These are phyloP conservation scores for Genyomyrus donnyi DNA, from an alignment of 2,113 vertebrate genomes.

Conservation along the genomic window DNA sequence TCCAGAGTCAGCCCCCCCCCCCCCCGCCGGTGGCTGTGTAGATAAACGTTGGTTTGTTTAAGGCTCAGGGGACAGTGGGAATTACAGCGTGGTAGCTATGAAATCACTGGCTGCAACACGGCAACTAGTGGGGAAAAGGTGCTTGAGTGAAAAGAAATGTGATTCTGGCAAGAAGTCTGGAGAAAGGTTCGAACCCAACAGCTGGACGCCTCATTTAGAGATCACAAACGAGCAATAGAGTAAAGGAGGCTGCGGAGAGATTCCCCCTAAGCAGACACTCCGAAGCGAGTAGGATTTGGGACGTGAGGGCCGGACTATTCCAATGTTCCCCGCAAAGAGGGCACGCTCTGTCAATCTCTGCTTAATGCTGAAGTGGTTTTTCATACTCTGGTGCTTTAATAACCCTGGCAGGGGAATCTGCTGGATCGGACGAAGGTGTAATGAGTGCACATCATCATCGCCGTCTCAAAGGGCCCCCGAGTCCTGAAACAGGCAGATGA, in stretches of 20 bases:
- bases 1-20: neutral
- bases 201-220: neutral
- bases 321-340: neutral
- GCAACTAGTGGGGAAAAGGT: neutral
- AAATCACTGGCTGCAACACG: neutral
- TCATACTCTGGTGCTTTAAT: neutral
- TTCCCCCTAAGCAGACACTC: neutral
- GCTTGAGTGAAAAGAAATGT: neutral
- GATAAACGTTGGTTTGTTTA: neutral
- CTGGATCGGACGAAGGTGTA: neutral
- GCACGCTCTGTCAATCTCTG: neutral
- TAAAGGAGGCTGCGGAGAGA: neutral
- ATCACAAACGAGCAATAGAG: neutral
- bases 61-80: neutral
- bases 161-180: neutral
- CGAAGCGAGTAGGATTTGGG: neutral
- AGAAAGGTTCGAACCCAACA: neutral
- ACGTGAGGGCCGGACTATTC: neutral
- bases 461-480: neutral
- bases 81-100: neutral
- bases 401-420: neutral
- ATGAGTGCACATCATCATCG: neutral
- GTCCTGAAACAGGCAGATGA: neutral
- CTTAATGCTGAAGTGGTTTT: neutral
- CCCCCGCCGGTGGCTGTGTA: neutral